Evolutionary conservation across 1,140 invertebrate species (phyloP).

Genomic region (Drosophila athabasca): DNA sequence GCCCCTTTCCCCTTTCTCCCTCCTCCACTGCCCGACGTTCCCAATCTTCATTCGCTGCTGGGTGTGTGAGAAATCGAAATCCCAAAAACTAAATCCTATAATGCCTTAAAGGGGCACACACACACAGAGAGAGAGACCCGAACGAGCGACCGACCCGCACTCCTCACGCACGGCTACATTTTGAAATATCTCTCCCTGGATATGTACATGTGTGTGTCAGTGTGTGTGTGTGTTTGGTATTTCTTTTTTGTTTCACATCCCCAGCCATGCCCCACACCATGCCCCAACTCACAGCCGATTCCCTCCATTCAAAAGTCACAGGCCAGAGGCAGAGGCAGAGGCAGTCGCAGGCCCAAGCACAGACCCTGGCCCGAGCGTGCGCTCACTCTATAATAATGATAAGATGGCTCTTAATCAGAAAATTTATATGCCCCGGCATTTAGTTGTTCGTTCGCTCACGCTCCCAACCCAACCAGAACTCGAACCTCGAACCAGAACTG

Average conservation of each 20-base stretch:
- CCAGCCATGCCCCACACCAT: constrained; percentile 13
- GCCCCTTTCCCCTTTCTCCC: constrained; percentile 11
- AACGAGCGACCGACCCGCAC: constrained; percentile 39
- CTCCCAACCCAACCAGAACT: not conserved
- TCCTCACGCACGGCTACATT: constrained; percentile 61
- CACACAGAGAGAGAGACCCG: constrained; percentile 20
- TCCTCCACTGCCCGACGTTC: not conserved
- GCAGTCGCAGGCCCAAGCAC: constrained; percentile 14
- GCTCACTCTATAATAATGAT: constrained; percentile 83
- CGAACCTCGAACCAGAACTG: not conserved
- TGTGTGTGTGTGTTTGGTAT: constrained; percentile 51
- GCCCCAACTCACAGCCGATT: not conserved
- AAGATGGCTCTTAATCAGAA: constrained; percentile 84
- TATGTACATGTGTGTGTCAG: constrained; percentile 50
- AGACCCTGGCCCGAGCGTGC: constrained; percentile 59
- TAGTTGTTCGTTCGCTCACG: constrained; percentile 56
- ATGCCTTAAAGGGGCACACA: constrained; percentile 68
- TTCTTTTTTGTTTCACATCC: constrained; percentile 55
- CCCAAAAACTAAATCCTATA: constrained; percentile 82
- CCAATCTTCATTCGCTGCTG: constrained; percentile 25
- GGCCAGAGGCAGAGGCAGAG: not conserved
- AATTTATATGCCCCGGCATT: constrained; percentile 80
- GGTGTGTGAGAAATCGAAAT: constrained; percentile 79
- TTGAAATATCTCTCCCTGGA: constrained; percentile 49
- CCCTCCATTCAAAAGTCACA: constrained; percentile 27